These are phyloP conservation scores for Aphis gossypii DNA, from an alignment of 1,140 invertebrate species.

Conservation along the genomic window DNA sequence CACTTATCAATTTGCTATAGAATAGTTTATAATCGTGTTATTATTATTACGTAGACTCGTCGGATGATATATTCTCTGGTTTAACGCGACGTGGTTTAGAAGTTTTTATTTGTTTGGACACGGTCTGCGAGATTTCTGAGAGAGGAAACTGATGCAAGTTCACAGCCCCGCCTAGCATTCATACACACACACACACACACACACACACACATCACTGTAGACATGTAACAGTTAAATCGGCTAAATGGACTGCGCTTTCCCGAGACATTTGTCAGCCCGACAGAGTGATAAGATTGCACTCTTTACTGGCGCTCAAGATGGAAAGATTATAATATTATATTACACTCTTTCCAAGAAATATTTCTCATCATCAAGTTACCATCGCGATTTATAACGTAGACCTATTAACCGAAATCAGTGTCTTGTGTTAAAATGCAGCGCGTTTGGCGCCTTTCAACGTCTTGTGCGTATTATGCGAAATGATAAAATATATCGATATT, in stretches of 20 bases:
- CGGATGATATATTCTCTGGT: not conserved
- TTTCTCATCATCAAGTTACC: not conserved
- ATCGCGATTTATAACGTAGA: not conserved
- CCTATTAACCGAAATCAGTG: not conserved
- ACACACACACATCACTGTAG: not conserved
- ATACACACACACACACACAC: not conserved
- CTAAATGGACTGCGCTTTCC: not conserved
- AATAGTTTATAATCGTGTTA: not conserved
- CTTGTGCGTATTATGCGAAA: not conserved
- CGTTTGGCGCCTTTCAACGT: not conserved
- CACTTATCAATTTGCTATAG: no score
- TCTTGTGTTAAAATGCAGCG: not conserved
- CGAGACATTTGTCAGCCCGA: not conserved
- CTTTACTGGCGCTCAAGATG: not conserved
- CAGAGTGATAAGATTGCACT: not conserved
- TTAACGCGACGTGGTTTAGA: not conserved
- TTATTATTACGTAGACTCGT: not conserved
- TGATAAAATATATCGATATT: not conserved
- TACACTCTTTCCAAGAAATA: not conserved
- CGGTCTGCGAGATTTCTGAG: not conserved
- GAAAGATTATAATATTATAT: slow-evolving; percentile 1
- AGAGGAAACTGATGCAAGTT: not conserved
- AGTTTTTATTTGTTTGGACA: not conserved
- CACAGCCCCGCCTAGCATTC: not conserved
- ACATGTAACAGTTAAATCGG: not conserved